A percentile compares a stretch with the other conserved stretches of the same genome.
Evolutionary conservation across 1,140 invertebrate genomes (phyloP).

Genomic region (Daktulosphaira vitifoliae): DNA sequence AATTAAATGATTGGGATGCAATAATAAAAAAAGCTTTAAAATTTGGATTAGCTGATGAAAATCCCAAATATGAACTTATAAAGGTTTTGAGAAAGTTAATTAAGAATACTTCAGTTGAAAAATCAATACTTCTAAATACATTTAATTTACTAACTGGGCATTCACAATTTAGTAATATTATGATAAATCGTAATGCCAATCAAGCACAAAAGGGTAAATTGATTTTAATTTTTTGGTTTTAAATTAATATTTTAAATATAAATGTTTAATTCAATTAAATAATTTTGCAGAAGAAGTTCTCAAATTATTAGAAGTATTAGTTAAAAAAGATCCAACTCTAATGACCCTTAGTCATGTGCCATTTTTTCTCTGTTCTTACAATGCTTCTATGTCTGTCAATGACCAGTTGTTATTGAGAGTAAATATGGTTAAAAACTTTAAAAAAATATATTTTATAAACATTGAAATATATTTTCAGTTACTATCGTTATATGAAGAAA

Average conservation of each 20-base stretch:
- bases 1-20: conserved; percentile 2
- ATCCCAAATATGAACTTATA: conserved; percentile 1
- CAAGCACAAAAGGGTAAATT: conserved; percentile 8
- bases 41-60: conserved; percentile 8
- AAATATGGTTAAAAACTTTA: too few species aligned
- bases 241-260: background rate
- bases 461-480: conserved; percentile 43
- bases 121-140: background rate
- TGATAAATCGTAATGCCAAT: conserved; percentile 7
- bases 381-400: conserved; percentile 52
- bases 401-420: conserved; percentile 55
- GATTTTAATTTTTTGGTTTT: background rate
- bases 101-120: background rate
- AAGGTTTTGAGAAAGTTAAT: conserved; percentile 9
- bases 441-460: too few species aligned
- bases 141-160: conserved; percentile 4
- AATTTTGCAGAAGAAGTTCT: conserved; percentile 14
- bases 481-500: conserved; percentile 54
- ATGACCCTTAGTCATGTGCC: conserved; percentile 57
- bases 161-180: conserved; percentile 19
- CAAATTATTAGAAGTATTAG: conserved; percentile 14
- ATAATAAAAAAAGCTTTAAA: conserved; percentile 1
- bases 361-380: conserved; percentile 61
- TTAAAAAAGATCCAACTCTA: conserved; percentile 39
- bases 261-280: too few species aligned